Conservation (phyloP, 1,140 invertebrate genomes). For the Brachionus manjavacas region DNA sequence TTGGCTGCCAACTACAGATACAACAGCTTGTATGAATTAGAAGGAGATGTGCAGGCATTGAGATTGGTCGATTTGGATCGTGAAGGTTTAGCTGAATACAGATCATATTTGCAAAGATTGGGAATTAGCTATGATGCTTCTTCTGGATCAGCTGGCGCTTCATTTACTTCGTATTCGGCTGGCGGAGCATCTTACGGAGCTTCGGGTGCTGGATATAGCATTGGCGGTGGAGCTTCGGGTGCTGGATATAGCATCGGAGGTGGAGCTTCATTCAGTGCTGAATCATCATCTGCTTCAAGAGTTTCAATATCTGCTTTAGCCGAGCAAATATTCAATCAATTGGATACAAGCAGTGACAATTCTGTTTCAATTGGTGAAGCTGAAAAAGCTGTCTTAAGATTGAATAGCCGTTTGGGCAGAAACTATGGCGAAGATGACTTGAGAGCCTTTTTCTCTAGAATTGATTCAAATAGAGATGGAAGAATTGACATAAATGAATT, state of each 20-base stretch:
- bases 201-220: background rate
- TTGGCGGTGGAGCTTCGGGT: background rate
- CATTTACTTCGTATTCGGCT: background rate
- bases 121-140: constrained; percentile 30
- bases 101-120: constrained; percentile 27
- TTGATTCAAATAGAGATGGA: constrained; percentile 32
- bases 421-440: constrained; percentile 25
- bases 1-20: constrained; percentile 37
- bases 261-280: constrained; percentile 26
- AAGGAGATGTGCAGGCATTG: constrained; percentile 34
- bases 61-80: constrained; percentile 22
- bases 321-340: constrained; percentile 21
- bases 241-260: background rate
- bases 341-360: background rate
- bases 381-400: constrained; percentile 9
- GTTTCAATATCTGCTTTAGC: constrained; percentile 19
- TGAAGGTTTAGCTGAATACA: constrained; percentile 37
- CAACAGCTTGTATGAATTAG: constrained; percentile 33
- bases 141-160: background rate
- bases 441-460: background rate
- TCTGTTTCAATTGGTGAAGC: constrained; percentile 14
- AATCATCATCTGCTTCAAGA: constrained; percentile 10
- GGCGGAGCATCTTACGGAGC: background rate
- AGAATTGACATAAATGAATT: constrained; percentile 7
- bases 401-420: constrained; percentile 30